phyloP scores from a whole-genome alignment of 2,888 invertebrate species.

The Megalurothrips usitatus region DNA sequence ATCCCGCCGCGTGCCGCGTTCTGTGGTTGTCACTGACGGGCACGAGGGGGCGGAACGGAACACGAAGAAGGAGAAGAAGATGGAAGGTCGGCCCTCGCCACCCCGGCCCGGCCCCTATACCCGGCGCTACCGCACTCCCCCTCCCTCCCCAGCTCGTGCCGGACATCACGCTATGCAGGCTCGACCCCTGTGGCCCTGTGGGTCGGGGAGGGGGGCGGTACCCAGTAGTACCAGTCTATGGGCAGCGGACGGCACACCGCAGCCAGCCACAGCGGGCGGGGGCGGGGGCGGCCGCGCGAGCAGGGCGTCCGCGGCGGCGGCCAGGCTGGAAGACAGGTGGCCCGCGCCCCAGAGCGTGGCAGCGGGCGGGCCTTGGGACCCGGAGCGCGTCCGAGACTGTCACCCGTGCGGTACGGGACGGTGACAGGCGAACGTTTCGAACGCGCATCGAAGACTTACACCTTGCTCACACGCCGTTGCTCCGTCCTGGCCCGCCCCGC shows the following conservation, averaged over 20 bases:
- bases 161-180: conserved; percentile 1
- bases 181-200: neutral
- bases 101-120: too few species aligned
- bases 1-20: neutral
- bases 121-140: too few species aligned
- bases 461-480: too few species aligned
- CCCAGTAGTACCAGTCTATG: neutral
- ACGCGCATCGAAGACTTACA: too few species aligned
- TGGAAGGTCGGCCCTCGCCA: too few species aligned
- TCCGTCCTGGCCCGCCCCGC: too few species aligned
- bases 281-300: neutral
- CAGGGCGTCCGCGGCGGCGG: neutral
- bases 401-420: too few species aligned
- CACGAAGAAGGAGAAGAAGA: too few species aligned
- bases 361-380: too few species aligned
- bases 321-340: neutral
- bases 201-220: neutral
- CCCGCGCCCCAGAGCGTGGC: too few species aligned
- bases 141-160: neutral
- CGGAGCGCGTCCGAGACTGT: too few species aligned
- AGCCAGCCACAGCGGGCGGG: neutral
- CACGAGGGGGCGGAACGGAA: neutral
- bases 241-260: neutral
- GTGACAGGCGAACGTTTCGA: too few species aligned
- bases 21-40: neutral